Percentiles rank a stretch among this genome's conserved stretches.
phyloP scores from a whole-genome alignment of 2,797 vertebrate species.

The Amazonetta brasiliensis region DNA sequence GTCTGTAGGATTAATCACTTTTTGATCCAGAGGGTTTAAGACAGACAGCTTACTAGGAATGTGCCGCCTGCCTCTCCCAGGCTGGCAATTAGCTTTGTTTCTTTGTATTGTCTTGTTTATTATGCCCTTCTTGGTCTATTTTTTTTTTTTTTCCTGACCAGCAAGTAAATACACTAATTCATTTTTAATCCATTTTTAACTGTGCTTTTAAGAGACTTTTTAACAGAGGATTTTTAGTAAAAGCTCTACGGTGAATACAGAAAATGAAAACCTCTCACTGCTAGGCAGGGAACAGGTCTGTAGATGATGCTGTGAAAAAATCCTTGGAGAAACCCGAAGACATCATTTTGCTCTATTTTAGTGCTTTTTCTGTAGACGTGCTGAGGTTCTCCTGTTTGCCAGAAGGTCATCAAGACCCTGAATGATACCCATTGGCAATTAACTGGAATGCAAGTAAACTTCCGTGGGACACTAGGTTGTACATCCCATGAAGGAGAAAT shows the following conservation, averaged over 20 bases:
- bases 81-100: constrained; percentile 63
- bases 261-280: background rate
- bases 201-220: background rate
- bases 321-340: background rate
- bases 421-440: background rate
- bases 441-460: background rate
- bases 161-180: background rate
- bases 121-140: background rate
- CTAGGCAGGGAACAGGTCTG: background rate
- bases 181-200: constrained; percentile 18
- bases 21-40: constrained; percentile 74
- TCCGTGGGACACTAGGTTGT: background rate
- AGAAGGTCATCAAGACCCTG: background rate
- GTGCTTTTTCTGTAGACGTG: background rate
- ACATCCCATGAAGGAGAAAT: background rate
- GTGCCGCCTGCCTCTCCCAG: constrained; percentile 20
- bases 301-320: background rate
- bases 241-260: background rate
- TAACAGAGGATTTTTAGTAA: background rate
- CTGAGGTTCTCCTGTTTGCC: background rate
- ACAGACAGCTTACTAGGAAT: constrained; percentile 65
- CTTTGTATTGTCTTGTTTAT: constrained; percentile 47
- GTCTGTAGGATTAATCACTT: constrained; percentile 72
- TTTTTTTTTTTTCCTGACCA: background rate
- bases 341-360: background rate